Evolutionary conservation across 2,113 vertebrate species (phyloP), one percentile per base, ranked within the genome.

Genomic region (Noturus placidus): DNA sequence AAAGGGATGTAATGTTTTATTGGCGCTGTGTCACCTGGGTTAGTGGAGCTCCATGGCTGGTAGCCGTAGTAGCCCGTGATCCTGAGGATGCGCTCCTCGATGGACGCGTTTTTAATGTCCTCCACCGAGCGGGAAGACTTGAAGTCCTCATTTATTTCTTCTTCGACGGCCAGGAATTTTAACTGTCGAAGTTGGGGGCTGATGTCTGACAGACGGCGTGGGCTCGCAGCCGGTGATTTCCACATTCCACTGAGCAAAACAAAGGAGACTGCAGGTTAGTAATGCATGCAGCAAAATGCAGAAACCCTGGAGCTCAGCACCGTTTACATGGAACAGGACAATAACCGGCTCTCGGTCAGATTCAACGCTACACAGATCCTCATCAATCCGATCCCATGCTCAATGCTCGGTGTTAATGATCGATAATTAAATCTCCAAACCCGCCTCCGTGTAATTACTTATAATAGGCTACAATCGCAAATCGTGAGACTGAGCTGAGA

Each of bases 51-150:
- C 98, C 97, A 98, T 54, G 98, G 97, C 91, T 98, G 97, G 91
- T 99, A 98, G 89, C 98, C 97, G 86, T 99, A 99, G 92, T 98
- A 99, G 89, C 97, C 98, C 0, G 98, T 98, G 93, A 99, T 99
- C 61, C 95, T 91, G 89, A 96, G 42, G 91, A 99, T 99, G 27
- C 97, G 93, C 93, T 99, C 96, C 92, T 99, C 98, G 85, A 98
- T 98, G 90, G 97, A 97, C 54, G 96, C 96, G 87, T 96, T 96
- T 93, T 94, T 97, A 92, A 99, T 97, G 92, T 97, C 97, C 91
- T 98, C 97, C 85, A 99, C 96, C 0, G 97, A 98, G 89, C 97
- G 96, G 57, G 98, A 99, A 92, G 96, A 97, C 95, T 97, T 98
- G 93, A 97, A 90, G 74, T 98, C 98, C 93, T 99, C 98, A 82